Evolutionary conservation across 2,888 invertebrate species (phyloP), one percentile per base, ranked within the genome.

Genomic region (Myathropa florea): DNA sequence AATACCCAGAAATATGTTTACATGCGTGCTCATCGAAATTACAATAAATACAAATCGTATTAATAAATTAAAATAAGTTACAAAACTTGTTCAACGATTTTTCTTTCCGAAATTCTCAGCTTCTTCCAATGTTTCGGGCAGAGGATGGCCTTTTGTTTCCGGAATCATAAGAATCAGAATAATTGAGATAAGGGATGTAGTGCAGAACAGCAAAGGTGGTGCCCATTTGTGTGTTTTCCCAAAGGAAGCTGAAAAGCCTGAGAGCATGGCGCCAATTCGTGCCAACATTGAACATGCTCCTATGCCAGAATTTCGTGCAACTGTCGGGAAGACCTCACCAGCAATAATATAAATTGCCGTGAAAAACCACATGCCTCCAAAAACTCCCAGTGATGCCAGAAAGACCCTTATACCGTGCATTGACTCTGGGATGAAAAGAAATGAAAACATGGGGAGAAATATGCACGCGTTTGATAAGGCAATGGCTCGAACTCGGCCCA

Each of bases 241-340:
- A 46, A 46, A 6, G 7, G 12, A 24, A 24, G 24, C 57, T 24
- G 57, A 23, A 57, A 57, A 23, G 4, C 14, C 14, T 0, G 97
- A 97, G 0, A 95, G 90, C 94, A 97, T 96, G 0, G 97, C 97
- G n/a, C 97, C 97, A 85, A 97, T 93, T 90, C 97, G 94, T 0
- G 97, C 97, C 83, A 95, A 95, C 93, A 96, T 96, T 0, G 97
- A 97, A 23, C 96, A 95, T 14, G 96, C 93, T 4, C 97, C 97
- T 70, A 97, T 96, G 0, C 96, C 97, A 46, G 96, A 95, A 91
- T 97, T 97, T 71, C 97, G 94, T 0, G 97, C 95, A 4, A 96
- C 95, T 0, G 97, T 97, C 0, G 97, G 97, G 91, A 97, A 97
- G n/a, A 97, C 91, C 92, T 97, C 97, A 0, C 97, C 96, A 0